Conservation (phyloP, 2,888 invertebrate genomes). For the Globia sparganii region DNA sequence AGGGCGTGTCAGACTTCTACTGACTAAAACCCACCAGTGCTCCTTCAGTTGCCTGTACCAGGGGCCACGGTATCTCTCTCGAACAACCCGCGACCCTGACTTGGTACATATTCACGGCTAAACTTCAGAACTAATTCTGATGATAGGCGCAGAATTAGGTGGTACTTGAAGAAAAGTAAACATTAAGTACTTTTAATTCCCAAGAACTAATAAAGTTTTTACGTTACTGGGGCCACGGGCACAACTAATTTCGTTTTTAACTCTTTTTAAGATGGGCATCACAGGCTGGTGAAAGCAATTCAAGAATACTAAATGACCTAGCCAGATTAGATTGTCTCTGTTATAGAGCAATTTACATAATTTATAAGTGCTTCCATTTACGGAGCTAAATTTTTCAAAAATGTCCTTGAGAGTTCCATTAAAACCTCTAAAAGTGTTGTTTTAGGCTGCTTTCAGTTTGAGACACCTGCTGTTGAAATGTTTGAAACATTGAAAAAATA, state of each 20-base stretch:
- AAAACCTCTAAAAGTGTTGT: slow-evolving; percentile 21
- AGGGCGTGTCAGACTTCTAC: no score
- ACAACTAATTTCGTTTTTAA: neutral
- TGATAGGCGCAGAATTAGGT: neutral
- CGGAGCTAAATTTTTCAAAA: neutral
- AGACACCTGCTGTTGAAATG: slow-evolving; percentile 48
- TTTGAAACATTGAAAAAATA: slow-evolving; percentile 30
- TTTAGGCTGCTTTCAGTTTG: slow-evolving; percentile 31
- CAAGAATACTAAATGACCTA: slow-evolving; percentile 20
- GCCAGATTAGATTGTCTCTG: slow-evolving; percentile 12
- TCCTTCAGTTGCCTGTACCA: no score
- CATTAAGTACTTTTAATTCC: neutral
- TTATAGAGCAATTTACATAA: neutral
- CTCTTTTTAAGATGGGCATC: neutral
- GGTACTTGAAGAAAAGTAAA: neutral
- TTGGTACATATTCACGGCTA: neutral
- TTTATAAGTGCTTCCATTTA: slow-evolving; percentile 5
- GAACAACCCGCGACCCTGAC: no score
- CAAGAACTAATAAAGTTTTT: neutral
- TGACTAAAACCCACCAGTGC: no score
- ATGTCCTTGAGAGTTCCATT: slow-evolving; percentile 3
- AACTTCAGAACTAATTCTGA: neutral
- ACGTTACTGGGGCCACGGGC: neutral
- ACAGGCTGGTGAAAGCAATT: neutral
- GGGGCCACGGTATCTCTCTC: no score